Evolutionary conservation across 2,797 vertebrate genomes (phyloP).

Genomic region (Coranthus polyacanthus): DNA sequence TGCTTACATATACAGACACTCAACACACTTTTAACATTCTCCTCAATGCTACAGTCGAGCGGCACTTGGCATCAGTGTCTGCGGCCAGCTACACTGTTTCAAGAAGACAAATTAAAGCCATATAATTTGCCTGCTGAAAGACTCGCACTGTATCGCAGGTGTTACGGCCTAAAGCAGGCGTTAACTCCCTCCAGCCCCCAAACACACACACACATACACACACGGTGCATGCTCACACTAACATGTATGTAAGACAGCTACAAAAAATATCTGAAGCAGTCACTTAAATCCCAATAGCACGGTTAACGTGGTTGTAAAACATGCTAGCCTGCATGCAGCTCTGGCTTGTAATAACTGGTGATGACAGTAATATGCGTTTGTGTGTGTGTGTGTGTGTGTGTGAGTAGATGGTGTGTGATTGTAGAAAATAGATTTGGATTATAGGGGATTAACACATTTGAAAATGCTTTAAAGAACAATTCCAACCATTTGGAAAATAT

Average conservation of each 20-base stretch:
- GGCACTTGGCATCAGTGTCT: slow-evolving; percentile 69
- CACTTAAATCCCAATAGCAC: slow-evolving; percentile 72
- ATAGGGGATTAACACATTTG: slow-evolving; percentile 20
- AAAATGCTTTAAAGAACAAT: slow-evolving; percentile 3
- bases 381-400: slow-evolving; percentile 27
- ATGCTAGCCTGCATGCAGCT: slow-evolving; percentile 63
- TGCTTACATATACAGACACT: slow-evolving; percentile 82
- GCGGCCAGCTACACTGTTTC: slow-evolving; percentile 70
- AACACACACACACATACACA: neutral
- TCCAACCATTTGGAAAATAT: neutral
- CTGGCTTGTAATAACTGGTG: slow-evolving; percentile 77
- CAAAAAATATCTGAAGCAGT: slow-evolving; percentile 82
- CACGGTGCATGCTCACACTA: slow-evolving; percentile 23
- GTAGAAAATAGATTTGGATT: slow-evolving; percentile 35
- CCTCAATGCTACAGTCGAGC: slow-evolving; percentile 67
- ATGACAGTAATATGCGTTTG: slow-evolving; percentile 74
- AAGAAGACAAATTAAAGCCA: slow-evolving; percentile 81
- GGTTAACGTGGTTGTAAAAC: slow-evolving; percentile 80
- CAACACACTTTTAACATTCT: slow-evolving; percentile 82
- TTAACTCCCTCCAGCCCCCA: slow-evolving; percentile 63
- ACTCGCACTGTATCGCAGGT: slow-evolving; percentile 79
- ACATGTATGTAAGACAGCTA: slow-evolving; percentile 53
- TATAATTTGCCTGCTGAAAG: slow-evolving; percentile 81
- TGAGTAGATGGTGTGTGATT: slow-evolving; percentile 17
- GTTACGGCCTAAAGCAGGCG: slow-evolving; percentile 56